Base-by-base conservation (phyloP, 37 sponge, comb jelly and placozoan species). In the Mnemiopsis leidyi region DNA sequence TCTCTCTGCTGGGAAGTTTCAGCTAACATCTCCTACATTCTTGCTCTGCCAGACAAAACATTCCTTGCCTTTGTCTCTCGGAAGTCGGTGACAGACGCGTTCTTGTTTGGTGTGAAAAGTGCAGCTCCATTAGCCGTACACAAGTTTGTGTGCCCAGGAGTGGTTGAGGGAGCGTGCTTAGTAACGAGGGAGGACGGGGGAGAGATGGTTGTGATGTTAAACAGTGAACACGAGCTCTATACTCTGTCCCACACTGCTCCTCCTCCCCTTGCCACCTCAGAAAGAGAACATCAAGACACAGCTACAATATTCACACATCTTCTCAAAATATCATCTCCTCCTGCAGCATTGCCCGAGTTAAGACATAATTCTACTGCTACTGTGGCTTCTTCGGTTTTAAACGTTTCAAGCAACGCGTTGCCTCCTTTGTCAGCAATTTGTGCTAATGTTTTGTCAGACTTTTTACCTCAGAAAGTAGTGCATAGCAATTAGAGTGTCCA, bases 71-170 rank as follows among this genome's bases (percentile, higher is more conserved):
- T 85, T 37, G 3, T 40, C 39, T 13, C 61, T n/a, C 7, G 90
- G 29, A 38, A 85, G 90, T 29, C 40, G 0, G 61, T 85, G 7
- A 85, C 90, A 13, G 90, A 85, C 29, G 90, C 61, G 28, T 85
- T 38, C 23, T 28, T 85, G 1, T 85, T 85, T 37, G 40, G 61
- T 1, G 26, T 40, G 24, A 85, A 85, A 33, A 85, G 48, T 26
- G 29, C 90, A n/a, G 90, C 25, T 0, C 90, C 90, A 29, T 37
- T 85, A 26, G 61, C 40, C 5, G 90, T 85, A 0, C 90, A 85
- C 90, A 85, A 85, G 61, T 85, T 85, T 39, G 90, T 85, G 61
- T 85, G 90, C 61, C 90, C 90, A 0, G 90, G 90, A 2, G 61
- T 18, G 23, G 90, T 85, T 28, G 16, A 37, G 25, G 90, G 90